Base-by-base conservation (phyloP, 2,797 vertebrate genomes). In the Enteromius treurensis region DNA sequence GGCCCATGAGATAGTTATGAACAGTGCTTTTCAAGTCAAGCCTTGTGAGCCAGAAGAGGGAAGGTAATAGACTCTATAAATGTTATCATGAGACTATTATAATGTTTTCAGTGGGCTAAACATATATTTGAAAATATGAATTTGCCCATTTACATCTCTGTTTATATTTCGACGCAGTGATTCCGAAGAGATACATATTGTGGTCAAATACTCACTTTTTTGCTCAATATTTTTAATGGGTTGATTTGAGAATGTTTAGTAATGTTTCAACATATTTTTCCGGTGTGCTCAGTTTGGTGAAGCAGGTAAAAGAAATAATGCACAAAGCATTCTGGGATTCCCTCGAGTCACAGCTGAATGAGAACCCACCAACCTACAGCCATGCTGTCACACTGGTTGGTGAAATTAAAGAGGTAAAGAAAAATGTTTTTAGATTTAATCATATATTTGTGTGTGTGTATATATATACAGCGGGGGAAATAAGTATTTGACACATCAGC, bases 311-410 rank as follows among this genome's bases (percentile, higher is more conserved):
- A 88, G 97, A 98, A 53, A 97, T 99, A 64, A 95, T 99, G 89
- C 98, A 98, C 90, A 97, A 97, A 93, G 97, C 96, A 78, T 99
- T 99, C 92, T 99, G 98, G 98, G 97, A 98, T 87, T 96, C 95
- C 88, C 93, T 99, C 91, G 97, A 97, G 90, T 88, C 91, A 71
- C 96, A 99, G 90, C 85, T 99, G 73, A 95, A 92, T 82, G 96
- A 97, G 87, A 95, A 96, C 2, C 98, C 98, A 1, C 98, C 97
- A 0, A 92, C 94, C 0, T 99, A 98, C 11, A 93, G 92, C 87
- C 96, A 98, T 29, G 96, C 96, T 80, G 96, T 99, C 91, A 97
- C 95, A 87, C 95, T 99, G 1, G 77, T 99, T 49, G 95, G 95
- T 85, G 97, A 99, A 91, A 96, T 99, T 90, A 99, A 97, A 95